Base-by-base conservation (phyloP, 30 jellyfish, hydroid and myxozoan species). In the Nemopilema nomurai region DNA sequence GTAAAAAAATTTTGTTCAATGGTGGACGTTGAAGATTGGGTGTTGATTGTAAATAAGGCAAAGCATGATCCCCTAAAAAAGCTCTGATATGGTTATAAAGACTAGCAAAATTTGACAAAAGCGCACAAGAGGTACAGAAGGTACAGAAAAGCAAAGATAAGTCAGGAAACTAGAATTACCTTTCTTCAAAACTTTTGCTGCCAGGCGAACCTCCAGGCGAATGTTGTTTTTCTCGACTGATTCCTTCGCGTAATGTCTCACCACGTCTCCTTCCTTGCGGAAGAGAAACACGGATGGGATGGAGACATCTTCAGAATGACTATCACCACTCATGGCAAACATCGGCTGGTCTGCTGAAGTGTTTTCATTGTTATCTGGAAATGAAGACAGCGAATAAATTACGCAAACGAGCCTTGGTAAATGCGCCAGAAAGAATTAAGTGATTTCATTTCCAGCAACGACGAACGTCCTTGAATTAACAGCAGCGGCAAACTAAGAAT, bases 311-410 rank as follows among this genome's bases (percentile, higher is more conserved):
- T 68, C 96, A 8, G 97, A 78, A 67, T 90, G 93, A 22, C 87
- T 82, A 82, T 95, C 99, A 41, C 99, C 99, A 67, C 99, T 95
- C 99, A 95, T 95, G 0, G 97, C 97, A 79, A 95, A 95, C 79
- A 79, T 64, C 18, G 95, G 91, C 84, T 90, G 97, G 22, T 90
- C 85, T 7, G 65, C 93, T 20, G 91, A 67, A 24, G 98, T 82
- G 21, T 87, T 87, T 27, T 79, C 91, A 69, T 68, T 80, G 81
- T 87, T 87, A 73, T 87, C 96, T 87, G 76, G 24, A 76, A 50
- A 16, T 17, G 24, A 22, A 30, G 27, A 22, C 3, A 28, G 22
- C 32, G 13, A 70, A 70, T 70, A 24, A 24, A 31, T 4, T 22
- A n/a, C n/a, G n/a, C n/a, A n/a, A n/a, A n/a, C n/a, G n/a, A n/a